Percentiles rank a stretch among this genome's conserved stretches.
Evolutionary conservation across 1,140 invertebrate species (phyloP).

Genomic region (Thaumetopoea pityocampa): DNA sequence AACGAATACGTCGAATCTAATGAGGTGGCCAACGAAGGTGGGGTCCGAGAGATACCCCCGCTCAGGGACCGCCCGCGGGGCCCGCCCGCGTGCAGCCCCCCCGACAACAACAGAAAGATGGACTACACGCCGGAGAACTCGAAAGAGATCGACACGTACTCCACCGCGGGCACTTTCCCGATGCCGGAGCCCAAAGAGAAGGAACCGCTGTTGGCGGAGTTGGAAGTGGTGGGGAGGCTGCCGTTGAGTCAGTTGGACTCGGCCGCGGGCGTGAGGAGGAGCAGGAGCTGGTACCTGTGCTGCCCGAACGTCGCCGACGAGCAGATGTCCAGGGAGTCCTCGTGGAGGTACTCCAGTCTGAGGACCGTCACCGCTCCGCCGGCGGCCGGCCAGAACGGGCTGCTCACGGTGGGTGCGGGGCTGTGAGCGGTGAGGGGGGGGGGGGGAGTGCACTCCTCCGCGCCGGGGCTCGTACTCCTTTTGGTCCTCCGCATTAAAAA

Average conservation of each 20-base stretch:
- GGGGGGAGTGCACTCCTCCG: background rate
- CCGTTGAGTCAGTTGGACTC: conserved; percentile 47
- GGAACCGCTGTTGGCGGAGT: conserved; percentile 56
- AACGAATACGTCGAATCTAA: conserved; percentile 50
- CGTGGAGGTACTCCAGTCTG: conserved; percentile 62
- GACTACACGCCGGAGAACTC: conserved; percentile 43
- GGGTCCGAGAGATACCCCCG: conserved; percentile 52
- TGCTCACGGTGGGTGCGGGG: conserved; percentile 29
- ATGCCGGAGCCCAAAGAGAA: conserved; percentile 70
- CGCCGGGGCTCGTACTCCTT: too few relatives aligned
- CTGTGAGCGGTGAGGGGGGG: background rate
- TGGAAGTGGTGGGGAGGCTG: conserved; percentile 56
- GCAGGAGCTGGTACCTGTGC: conserved; percentile 69
- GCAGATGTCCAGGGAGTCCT: conserved; percentile 58
- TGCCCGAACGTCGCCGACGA: conserved; percentile 64
- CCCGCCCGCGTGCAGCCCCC: conserved; percentile 41
- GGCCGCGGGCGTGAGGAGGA: conserved; percentile 45
- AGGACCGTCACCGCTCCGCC: conserved; percentile 55
- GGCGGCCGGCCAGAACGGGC: conserved; percentile 38
- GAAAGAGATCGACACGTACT: conserved; percentile 57
- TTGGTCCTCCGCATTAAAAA: too few relatives aligned
- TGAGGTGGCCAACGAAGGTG: conserved; percentile 45
- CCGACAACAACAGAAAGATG: conserved; percentile 35
- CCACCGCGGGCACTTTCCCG: conserved; percentile 68
- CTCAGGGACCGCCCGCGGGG: conserved; percentile 46